Evolutionary conservation across 2,797 vertebrate genomes (phyloP).

Genomic region (Tragelaphus eurycerus): DNA sequence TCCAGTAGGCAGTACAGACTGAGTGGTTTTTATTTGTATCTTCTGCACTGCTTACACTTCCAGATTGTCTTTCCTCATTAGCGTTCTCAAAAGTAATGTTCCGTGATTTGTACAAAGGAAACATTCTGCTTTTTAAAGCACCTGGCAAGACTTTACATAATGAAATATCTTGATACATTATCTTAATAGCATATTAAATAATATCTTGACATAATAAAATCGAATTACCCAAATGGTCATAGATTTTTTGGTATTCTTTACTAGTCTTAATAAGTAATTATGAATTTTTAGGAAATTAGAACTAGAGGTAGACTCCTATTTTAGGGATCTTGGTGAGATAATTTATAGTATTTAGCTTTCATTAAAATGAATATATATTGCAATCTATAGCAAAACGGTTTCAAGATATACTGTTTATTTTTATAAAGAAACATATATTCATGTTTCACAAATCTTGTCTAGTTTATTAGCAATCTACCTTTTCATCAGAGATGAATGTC

Average conservation of each 20-base stretch:
- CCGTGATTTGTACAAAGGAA: not conserved
- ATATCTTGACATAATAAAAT: not conserved
- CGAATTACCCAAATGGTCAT: not conserved
- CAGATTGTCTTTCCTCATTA: not conserved
- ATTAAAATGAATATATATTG: constrained; percentile 22
- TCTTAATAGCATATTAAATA: not conserved
- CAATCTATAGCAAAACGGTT: not conserved
- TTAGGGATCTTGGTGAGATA: not conserved
- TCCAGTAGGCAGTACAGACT: not conserved
- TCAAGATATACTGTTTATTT: not conserved
- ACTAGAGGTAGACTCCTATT: not conserved
- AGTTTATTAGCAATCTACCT: not conserved
- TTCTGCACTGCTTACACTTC: not conserved
- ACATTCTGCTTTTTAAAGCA: not conserved
- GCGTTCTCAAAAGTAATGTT: not conserved
- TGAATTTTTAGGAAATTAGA: constrained; percentile 14
- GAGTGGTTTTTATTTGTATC: not conserved
- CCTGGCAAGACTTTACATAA: not conserved
- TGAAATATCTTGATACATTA: not conserved
- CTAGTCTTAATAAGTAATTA: not conserved
- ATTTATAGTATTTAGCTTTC: not conserved
- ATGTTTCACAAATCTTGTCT: not conserved
- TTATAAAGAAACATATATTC: not conserved
- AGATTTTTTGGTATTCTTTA: not conserved
- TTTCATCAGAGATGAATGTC: not conserved